These are phyloP conservation scores for Avahi laniger DNA, from an alignment of 2,797 vertebrate species.

Conservation along the genomic window DNA sequence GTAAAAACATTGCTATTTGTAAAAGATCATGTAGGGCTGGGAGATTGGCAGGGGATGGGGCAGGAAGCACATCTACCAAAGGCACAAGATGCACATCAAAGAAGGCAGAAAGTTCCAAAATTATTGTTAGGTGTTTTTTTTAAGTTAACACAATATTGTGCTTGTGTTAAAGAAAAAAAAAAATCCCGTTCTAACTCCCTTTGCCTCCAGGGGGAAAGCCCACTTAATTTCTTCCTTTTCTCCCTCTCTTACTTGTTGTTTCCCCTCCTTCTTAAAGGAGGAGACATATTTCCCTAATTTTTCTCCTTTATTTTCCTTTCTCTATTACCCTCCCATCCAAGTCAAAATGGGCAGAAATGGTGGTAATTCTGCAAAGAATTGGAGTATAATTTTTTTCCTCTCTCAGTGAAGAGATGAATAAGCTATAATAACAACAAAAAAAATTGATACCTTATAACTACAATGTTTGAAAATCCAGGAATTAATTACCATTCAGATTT, in stretches of 20 bases:
- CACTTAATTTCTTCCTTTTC: background rate
- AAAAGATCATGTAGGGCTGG: background rate
- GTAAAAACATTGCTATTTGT: background rate
- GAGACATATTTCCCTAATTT: background rate
- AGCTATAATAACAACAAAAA: background rate
- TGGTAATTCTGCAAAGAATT: background rate
- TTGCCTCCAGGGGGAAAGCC: background rate
- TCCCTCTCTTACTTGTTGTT: background rate
- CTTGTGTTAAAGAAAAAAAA: background rate
- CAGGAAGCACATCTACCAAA: background rate
- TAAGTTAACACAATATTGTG: background rate
- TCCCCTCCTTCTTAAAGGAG: background rate
- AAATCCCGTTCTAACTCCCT: background rate
- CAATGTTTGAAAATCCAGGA: slow-evolving; percentile 39
- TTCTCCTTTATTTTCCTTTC: background rate
- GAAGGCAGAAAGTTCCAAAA: background rate
- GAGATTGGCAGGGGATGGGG: rapidly evolving
- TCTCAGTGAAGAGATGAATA: background rate
- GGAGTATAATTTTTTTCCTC: background rate
- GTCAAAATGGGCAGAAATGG: background rate
- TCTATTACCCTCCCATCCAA: background rate
- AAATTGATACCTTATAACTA: slow-evolving; percentile 18
- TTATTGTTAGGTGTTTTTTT: background rate
- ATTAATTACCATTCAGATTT: slow-evolving; percentile 55
- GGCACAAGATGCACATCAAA: background rate